phyloP scores from a whole-genome alignment of 2,888 invertebrate species.

The Xestia ashworthii region DNA sequence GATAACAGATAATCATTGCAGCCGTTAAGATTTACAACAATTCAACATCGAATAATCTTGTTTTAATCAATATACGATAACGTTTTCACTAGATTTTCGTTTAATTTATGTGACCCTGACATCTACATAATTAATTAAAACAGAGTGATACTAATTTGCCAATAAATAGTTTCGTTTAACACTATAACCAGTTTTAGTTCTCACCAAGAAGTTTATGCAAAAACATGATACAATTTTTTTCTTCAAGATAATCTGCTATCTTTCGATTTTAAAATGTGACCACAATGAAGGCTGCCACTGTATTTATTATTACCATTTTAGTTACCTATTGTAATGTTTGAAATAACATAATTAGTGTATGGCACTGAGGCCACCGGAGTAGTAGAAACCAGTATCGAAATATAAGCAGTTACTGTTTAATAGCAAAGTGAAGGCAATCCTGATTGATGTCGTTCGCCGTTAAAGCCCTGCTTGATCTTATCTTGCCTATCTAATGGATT shows the following conservation, averaged over 20 bases:
- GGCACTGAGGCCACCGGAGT: constrained; percentile 23
- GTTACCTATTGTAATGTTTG: constrained; percentile 7
- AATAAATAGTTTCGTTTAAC: constrained; percentile 10
- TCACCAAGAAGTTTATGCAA: constrained; percentile 7
- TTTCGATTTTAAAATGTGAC: constrained; percentile 25
- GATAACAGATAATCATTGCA: constrained; percentile 26
- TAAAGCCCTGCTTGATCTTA: constrained; percentile 81
- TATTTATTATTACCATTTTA: constrained; percentile 22
- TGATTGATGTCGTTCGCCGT: constrained; percentile 85
- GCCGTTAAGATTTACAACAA: constrained; percentile 2
- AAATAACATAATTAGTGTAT: constrained; percentile 21
- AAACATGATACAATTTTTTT: constrained; percentile 17
- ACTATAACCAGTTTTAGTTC: constrained; percentile 11
- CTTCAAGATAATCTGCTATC: constrained; percentile 1
- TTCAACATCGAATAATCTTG: constrained; percentile 7
- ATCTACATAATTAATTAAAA: not conserved
- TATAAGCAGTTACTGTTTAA: constrained; percentile 74
- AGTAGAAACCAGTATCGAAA: constrained; percentile 53
- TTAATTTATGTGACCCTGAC: constrained; percentile 2
- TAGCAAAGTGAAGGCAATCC: constrained; percentile 74
- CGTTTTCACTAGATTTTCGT: not conserved
- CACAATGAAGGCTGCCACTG: constrained; percentile 52
- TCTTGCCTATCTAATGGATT: constrained; percentile 83
- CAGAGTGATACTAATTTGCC: not conserved
- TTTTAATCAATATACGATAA: not conserved